Base-by-base conservation (phyloP, 2,888 invertebrate species). In the Salpingus planirostris region DNA sequence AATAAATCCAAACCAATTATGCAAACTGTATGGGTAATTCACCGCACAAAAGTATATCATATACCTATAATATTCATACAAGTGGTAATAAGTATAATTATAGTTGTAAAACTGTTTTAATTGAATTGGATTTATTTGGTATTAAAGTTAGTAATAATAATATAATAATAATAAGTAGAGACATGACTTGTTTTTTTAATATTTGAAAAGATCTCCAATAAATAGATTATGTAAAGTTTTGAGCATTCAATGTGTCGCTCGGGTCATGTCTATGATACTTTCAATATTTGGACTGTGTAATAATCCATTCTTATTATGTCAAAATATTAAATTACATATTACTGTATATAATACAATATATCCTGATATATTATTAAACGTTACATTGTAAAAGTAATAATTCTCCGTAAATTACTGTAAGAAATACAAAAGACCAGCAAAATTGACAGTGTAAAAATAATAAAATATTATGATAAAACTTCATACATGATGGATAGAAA, bases 391-490 rank as follows among this genome's bases (percentile, higher is more conserved):
- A 50, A 50, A 51, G 46, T 53, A 52, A 53, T 49, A 43, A 38
- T 49, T 47, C 35, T 38, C 31, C 30, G 41, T 43, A 44, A 40
- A 38, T 41, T 33, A 46, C 42, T 44, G 41, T 47, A 50, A 52
- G 44, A 31, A 43, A 39, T 55, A 55, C 49, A 51, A 54, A 55
- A 57, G 50, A 59, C 55, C 57, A 60, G 60, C 56, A 58, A 60
- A 59, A 59, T 55, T 58, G 57, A 57, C 57, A 54, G 57, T 59
- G 55, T 59, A 59, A 60, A 58, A 59, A 46, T 50, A 49, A 50
- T 35, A 56, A 56, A 54, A 54, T 52, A 49, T 29, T 6, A 23
- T 52, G 44, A 54, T 51, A n/a, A 47, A 52, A 43, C 35, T 53
- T 54, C 47, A 48, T 50, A 50, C 45, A 47, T n/a, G n/a, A n/a